Evolutionary conservation across 2,797 vertebrate species (phyloP).

Genomic region (Acestrorhynchus altus): DNA sequence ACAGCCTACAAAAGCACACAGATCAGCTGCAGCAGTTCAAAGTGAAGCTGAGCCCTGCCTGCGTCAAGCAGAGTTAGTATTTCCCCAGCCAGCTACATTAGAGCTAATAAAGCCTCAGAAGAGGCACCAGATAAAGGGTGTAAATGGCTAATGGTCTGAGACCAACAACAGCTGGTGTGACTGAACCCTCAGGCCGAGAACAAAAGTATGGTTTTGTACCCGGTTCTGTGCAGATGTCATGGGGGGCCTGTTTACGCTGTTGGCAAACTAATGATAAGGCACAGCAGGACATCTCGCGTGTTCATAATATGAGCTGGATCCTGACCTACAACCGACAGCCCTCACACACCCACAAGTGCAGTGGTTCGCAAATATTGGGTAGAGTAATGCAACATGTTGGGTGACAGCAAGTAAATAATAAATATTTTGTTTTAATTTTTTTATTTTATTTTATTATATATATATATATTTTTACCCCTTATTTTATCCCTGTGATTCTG

Average conservation of each 20-base stretch:
- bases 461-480: too few relatives aligned
- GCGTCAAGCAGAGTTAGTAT: background rate
- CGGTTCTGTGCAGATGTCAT: background rate
- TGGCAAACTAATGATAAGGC: background rate
- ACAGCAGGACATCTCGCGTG: background rate
- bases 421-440: too few relatives aligned
- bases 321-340: background rate
- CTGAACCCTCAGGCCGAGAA: background rate
- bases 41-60: background rate
- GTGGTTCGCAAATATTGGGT: background rate
- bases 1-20: background rate
- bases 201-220: background rate
- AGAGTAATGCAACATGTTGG: background rate
- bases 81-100: conserved; percentile 11
- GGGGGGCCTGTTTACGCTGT: background rate
- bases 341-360: background rate
- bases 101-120: background rate
- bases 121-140: conserved; percentile 15
- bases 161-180: conserved; percentile 29
- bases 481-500: too few relatives aligned
- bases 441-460: too few relatives aligned
- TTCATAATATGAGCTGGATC: background rate
- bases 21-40: background rate
- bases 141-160: conserved; percentile 15
- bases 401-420: too few relatives aligned